Percentiles rank a stretch among this genome's conserved stretches.
Conservation (phyloP, 2,113 vertebrate species). For the Hypomesus transpacificus region DNA sequence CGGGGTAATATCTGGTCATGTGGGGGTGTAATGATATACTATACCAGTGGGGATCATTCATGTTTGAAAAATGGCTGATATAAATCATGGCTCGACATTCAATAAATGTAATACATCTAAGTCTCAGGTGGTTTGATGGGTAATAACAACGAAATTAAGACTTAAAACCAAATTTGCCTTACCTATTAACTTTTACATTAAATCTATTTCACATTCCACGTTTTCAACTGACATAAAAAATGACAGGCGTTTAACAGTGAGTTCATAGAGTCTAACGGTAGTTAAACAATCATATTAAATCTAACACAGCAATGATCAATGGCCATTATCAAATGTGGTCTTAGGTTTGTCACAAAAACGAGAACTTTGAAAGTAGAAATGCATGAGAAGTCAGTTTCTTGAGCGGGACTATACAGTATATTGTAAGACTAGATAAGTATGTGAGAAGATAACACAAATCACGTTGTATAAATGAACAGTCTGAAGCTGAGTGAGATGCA, state of each 20-base stretch:
- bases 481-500: neutral
- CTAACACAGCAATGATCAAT: neutral
- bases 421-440: too few relatives aligned
- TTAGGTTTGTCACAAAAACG: neutral
- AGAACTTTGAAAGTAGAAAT: too few relatives aligned
- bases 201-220: neutral
- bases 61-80: conserved; percentile 25
- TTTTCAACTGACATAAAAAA: neutral
- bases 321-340: neutral
- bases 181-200: neutral
- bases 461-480: too few relatives aligned
- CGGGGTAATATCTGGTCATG: conserved; percentile 22
- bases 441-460: too few relatives aligned
- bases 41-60: conserved; percentile 38
- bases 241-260: neutral
- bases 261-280: neutral
- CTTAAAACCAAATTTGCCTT: neutral
- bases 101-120: conserved; percentile 22
- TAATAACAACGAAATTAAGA: neutral
- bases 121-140: neutral
- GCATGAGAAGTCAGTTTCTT: too few relatives aligned
- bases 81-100: conserved; percentile 42
- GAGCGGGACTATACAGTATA: too few relatives aligned
- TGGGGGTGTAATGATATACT: conserved; percentile 45
- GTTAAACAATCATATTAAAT: neutral